These are phyloP conservation scores for Vesta saturnalis DNA, from an alignment of 2,888 invertebrate species.

Conservation along the genomic window DNA sequence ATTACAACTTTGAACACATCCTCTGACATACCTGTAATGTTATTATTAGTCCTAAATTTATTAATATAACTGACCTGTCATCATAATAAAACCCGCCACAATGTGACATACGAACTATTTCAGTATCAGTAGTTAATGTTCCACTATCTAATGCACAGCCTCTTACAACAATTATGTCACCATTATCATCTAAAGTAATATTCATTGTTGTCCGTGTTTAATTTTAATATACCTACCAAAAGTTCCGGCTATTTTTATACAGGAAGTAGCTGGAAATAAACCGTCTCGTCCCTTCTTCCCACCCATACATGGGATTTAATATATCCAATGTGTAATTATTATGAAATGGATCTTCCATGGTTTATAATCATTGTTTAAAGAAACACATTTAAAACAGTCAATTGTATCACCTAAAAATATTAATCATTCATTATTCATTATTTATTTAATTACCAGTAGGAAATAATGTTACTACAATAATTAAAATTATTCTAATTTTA, in stretches of 20 bases:
- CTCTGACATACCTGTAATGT: slow-evolving; percentile 80
- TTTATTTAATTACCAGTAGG: slow-evolving; percentile 9
- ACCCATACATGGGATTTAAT: slow-evolving; percentile 95
- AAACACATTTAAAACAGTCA: slow-evolving; percentile 98
- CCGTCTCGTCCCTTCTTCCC: slow-evolving; percentile 93
- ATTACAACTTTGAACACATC: slow-evolving; percentile 94
- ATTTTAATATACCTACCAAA: slow-evolving; percentile 76
- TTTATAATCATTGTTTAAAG: slow-evolving; percentile 85
- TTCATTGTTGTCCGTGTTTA: too few relatives aligned
- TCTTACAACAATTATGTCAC: slow-evolving; percentile 85
- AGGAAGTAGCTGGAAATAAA: slow-evolving; percentile 95
- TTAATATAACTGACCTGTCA: slow-evolving; percentile 68
- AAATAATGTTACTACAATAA: slow-evolving; percentile 12
- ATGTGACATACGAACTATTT: slow-evolving; percentile 96
- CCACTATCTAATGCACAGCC: slow-evolving; percentile 96
- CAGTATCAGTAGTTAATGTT: slow-evolving; percentile 94
- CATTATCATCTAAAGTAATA: slow-evolving; percentile 66
- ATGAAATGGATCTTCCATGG: slow-evolving; percentile 97
- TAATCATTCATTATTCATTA: not conserved
- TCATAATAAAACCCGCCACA: slow-evolving; percentile 95
- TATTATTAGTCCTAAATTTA: not conserved
- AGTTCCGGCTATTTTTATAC: slow-evolving; percentile 93
- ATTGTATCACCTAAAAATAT: slow-evolving; percentile 69
- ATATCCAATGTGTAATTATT: slow-evolving; percentile 85
- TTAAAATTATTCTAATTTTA: slow-evolving; percentile 9